These are phyloP conservation scores for Oreotragus oreotragus DNA, from an alignment of 2,113 vertebrate species.

Conservation along the genomic window DNA sequence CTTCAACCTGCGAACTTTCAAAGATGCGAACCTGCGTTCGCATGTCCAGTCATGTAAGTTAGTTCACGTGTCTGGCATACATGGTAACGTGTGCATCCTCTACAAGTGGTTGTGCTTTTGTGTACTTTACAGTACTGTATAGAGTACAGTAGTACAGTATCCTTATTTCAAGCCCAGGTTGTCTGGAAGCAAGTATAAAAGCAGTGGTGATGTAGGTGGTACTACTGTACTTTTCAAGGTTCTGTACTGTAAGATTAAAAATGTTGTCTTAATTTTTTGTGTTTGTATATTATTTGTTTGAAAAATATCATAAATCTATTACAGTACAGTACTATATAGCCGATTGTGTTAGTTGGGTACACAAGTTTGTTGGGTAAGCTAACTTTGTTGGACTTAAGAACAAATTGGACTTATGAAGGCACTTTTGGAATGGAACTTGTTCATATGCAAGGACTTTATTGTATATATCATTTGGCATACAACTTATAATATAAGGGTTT, in stretches of 20 bases:
- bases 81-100: background rate
- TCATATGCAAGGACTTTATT: background rate
- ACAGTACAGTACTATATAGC: background rate
- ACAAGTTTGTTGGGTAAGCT: too few species aligned
- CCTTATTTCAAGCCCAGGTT: background rate
- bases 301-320: background rate
- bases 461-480: background rate
- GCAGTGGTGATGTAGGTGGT: background rate
- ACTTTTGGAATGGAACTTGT: background rate
- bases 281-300: background rate
- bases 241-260: background rate
- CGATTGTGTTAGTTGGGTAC: background rate
- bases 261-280: background rate
- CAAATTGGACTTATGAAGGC: background rate
- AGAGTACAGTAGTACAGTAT: background rate
- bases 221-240: background rate
- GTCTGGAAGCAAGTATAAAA: background rate
- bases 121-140: background rate
- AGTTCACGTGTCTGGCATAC: background rate
- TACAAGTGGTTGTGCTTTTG: background rate
- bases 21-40: background rate
- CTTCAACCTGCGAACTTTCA: background rate
- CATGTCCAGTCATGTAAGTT: background rate
- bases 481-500: background rate
- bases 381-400: background rate